Conservation (phyloP, 2,888 invertebrate species). For the Caenorhabditis becei region DNA sequence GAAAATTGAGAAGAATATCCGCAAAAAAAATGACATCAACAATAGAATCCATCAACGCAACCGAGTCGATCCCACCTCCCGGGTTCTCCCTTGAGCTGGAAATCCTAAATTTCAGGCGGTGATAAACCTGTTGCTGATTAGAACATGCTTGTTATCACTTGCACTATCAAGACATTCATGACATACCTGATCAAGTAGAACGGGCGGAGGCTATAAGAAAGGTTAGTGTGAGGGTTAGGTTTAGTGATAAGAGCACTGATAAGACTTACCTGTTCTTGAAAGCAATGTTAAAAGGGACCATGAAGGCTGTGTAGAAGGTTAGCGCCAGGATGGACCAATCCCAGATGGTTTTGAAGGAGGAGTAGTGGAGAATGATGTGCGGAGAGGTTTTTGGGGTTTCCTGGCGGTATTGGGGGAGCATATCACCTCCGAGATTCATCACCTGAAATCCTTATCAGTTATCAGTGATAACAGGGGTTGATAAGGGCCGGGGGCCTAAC, state of each 20-base stretch:
- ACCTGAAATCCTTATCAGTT: slow-evolving; percentile 68
- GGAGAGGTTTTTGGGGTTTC: slow-evolving; percentile 99
- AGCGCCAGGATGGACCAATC: slow-evolving; percentile 99
- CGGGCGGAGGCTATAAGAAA: slow-evolving; percentile 50
- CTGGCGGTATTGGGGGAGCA: slow-evolving; percentile 97
- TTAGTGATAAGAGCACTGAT: no score
- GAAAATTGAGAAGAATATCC: slow-evolving; percentile 99
- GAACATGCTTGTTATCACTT: not conserved
- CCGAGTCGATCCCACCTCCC: slow-evolving; percentile 76
- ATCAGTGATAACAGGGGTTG: not conserved
- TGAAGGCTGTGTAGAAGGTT: slow-evolving; percentile 98
- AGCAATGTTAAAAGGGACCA: slow-evolving; percentile 99
- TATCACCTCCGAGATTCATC: slow-evolving; percentile 97
- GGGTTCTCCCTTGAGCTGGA: slow-evolving; percentile 66
- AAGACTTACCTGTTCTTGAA: slow-evolving; percentile 95
- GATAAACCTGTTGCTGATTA: not conserved
- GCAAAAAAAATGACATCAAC: slow-evolving; percentile 99
- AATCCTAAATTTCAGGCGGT: not conserved
- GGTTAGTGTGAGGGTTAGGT: no score
- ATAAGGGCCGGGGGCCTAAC: slow-evolving; percentile 22
- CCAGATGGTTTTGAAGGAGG: slow-evolving; percentile 96
- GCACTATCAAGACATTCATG: not conserved
- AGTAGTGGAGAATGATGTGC: slow-evolving; percentile 99
- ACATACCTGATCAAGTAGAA: slow-evolving; percentile 62
- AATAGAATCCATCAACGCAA: slow-evolving; percentile 87